These are phyloP conservation scores for Empis stercorea DNA, from an alignment of 2,888 invertebrate genomes.

Conservation along the genomic window DNA sequence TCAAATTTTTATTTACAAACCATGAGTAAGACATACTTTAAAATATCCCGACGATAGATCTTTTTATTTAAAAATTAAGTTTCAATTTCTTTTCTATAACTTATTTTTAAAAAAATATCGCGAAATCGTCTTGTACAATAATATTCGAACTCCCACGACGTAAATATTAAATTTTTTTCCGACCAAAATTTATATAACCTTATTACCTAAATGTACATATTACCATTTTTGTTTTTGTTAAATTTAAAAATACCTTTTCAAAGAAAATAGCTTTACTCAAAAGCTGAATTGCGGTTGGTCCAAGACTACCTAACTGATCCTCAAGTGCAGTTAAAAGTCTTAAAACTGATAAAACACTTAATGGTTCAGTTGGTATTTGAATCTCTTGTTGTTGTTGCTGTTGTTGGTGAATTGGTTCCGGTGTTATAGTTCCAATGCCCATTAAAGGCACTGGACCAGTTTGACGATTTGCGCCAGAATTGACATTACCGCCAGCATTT, in stretches of 20 bases:
- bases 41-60: too few species aligned
- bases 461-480: not conserved
- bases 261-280: constrained; percentile 9
- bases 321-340: constrained; percentile 11
- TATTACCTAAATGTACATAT: too few species aligned
- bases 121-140: too few species aligned
- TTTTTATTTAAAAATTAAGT: too few species aligned
- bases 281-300: constrained; percentile 11
- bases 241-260: constrained; percentile 11
- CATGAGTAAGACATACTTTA: too few species aligned
- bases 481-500: not conserved
- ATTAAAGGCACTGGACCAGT: too few species aligned
- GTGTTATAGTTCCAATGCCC: not conserved
- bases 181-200: too few species aligned
- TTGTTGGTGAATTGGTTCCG: not conserved
- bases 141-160: not conserved
- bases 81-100: too few species aligned
- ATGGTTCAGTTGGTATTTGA: not conserved
- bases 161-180: too few species aligned
- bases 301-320: constrained; percentile 12
- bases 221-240: not conserved
- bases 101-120: too few species aligned
- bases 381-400: not conserved
- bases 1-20: too few species aligned
- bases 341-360: constrained; percentile 10